A percentile compares a stretch with the other conserved stretches of the same genome.
Conservation (phyloP, 2,888 invertebrate species). For the Seira sanloemensis region DNA sequence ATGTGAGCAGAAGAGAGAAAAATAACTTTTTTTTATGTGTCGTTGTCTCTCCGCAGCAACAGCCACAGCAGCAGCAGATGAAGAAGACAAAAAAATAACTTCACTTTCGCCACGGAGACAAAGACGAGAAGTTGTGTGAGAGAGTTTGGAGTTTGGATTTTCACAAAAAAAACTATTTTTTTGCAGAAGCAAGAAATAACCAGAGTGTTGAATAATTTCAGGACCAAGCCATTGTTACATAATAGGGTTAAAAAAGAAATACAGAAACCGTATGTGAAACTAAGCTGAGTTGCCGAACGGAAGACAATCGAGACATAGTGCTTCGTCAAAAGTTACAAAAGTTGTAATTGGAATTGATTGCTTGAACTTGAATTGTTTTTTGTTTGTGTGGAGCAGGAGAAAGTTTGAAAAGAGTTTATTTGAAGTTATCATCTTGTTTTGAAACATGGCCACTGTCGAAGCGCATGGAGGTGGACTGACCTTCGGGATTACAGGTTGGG, state of each 20-base stretch:
- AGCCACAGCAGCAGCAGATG: no score
- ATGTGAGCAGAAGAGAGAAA: conserved; percentile 1
- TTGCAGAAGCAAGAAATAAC: no score
- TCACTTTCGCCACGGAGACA: conserved; percentile 53
- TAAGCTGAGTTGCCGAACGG: neutral
- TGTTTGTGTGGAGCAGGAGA: neutral
- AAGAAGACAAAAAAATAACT: no score
- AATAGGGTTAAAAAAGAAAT: neutral
- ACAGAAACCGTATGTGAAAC: neutral
- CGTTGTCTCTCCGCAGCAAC: conserved; percentile 35
- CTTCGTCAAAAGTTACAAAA: neutral
- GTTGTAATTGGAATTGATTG: conserved; percentile 7
- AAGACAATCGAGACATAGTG: neutral
- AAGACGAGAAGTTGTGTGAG: conserved; percentile 39
- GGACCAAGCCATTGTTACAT: neutral
- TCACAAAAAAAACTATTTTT: no score
- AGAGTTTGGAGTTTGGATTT: neutral
- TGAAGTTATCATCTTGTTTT: neutral
- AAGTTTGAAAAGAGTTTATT: conserved; percentile 4
- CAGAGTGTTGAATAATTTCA: no score
- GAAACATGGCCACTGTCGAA: conserved; percentile 59
- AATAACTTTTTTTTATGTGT: conserved; percentile 18
- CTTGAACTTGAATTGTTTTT: no score
- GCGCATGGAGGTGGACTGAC: conserved; percentile 62
- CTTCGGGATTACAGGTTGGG: conserved; percentile 61